Evolutionary conservation across 2,113 vertebrate genomes (phyloP).

Genomic region (Cariama cristata): DNA sequence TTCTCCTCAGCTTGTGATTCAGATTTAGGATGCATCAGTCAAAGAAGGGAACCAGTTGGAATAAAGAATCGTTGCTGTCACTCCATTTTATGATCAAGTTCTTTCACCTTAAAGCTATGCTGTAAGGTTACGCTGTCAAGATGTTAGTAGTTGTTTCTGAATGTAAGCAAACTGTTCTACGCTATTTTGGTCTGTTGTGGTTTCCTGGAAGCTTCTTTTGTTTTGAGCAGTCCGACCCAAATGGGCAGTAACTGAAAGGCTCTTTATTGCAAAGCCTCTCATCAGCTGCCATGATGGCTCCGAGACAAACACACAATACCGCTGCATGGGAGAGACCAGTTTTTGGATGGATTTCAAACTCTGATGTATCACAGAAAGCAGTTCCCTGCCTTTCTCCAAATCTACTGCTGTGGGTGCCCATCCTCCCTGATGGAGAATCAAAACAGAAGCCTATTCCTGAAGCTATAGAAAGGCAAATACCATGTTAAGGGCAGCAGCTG

Average conservation of each 20-base stretch:
- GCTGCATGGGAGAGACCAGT: constrained; percentile 24
- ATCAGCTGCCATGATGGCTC: constrained; percentile 64
- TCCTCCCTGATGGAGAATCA: neutral
- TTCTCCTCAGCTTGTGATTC: constrained; percentile 45
- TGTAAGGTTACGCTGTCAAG: constrained; percentile 30
- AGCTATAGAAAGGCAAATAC: constrained; percentile 7
- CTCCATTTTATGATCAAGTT: constrained; percentile 30
- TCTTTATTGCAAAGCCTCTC: constrained; percentile 52
- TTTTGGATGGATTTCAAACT: constrained; percentile 56
- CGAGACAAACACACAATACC: constrained; percentile 54
- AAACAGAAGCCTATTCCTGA: constrained; percentile 40
- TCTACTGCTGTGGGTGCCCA: neutral
- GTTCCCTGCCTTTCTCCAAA: constrained; percentile 23
- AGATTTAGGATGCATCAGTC: constrained; percentile 56
- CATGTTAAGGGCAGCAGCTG: constrained; percentile 18
- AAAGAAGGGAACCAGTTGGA: constrained; percentile 27
- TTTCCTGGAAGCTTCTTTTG: constrained; percentile 64
- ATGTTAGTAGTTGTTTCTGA: constrained; percentile 1
- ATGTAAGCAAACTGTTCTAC: neutral
- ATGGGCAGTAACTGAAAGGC: constrained; percentile 61
- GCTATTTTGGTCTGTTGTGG: neutral
- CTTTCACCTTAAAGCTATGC: constrained; percentile 49
- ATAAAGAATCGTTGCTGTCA: neutral
- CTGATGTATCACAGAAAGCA: neutral
- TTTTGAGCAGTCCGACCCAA: constrained; percentile 35